Conservation (phyloP, 1,140 invertebrate species). For the Lethocerus indicus region DNA sequence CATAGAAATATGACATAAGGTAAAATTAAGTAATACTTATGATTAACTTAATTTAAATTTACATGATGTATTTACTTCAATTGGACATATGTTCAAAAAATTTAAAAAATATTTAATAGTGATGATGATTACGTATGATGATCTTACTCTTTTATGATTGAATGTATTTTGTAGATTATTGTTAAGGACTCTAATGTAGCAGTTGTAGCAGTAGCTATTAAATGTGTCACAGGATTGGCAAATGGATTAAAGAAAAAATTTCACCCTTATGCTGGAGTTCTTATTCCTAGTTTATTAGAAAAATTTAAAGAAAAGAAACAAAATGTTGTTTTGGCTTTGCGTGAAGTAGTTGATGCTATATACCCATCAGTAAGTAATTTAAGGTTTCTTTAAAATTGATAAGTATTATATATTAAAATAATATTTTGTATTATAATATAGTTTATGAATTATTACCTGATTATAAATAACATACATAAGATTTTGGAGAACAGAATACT, state of each 20-base stretch:
- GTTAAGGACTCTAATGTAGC: slow-evolving; percentile 93
- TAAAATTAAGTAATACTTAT: too few relatives aligned
- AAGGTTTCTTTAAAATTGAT: too few relatives aligned
- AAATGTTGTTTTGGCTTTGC: slow-evolving; percentile 66
- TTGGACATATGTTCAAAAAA: not conserved
- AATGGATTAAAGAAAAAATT: slow-evolving; percentile 79
- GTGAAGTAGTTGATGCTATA: slow-evolving; percentile 86
- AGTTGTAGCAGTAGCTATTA: slow-evolving; percentile 71
- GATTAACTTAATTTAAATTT: too few relatives aligned
- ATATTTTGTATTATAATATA: not conserved
- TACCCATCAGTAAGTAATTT: slow-evolving; percentile 61
- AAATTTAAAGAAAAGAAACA: slow-evolving; percentile 98
- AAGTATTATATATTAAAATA: not conserved
- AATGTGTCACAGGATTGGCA: slow-evolving; percentile 69
- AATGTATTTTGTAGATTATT: slow-evolving; percentile 39
- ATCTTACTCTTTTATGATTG: slow-evolving; percentile 9
- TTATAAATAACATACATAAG: too few relatives aligned
- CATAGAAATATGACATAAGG: too few relatives aligned
- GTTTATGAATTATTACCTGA: too few relatives aligned
- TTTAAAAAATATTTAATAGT: not conserved
- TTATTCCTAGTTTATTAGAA: slow-evolving; percentile 67
- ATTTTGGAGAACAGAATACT: too few relatives aligned
- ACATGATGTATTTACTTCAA: not conserved
- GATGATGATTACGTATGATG: not conserved
- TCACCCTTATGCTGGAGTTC: slow-evolving; percentile 59